Conservation (phyloP, 1,140 invertebrate genomes). For the Platyura marginata region DNA sequence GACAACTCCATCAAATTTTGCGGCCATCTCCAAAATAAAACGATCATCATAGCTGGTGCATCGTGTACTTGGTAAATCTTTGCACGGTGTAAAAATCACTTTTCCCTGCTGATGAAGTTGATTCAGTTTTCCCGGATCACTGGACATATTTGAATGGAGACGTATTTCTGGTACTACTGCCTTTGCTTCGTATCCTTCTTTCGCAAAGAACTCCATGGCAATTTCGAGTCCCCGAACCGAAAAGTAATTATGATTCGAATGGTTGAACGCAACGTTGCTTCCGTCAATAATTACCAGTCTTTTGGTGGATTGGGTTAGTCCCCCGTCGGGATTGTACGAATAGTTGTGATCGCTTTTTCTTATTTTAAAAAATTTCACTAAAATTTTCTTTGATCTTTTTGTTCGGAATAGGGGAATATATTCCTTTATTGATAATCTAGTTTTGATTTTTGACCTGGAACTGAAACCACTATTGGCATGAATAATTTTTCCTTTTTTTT, state of each 20-base stretch:
- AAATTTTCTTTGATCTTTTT: too few species aligned
- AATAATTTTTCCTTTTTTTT: too few species aligned
- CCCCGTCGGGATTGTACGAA: too few species aligned
- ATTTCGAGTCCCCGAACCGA: slow-evolving; percentile 67
- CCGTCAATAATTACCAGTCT: slow-evolving; percentile 79
- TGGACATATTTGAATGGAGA: slow-evolving; percentile 24
- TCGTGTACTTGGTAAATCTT: slow-evolving; percentile 46
- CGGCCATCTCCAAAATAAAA: slow-evolving; percentile 75
- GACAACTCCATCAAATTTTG: slow-evolving; percentile 65
- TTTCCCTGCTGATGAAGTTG: slow-evolving; percentile 48
- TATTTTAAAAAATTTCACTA: too few species aligned
- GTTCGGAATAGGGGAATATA: too few species aligned
- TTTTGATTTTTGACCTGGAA: too few species aligned
- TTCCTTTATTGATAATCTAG: too few species aligned
- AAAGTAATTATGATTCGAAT: slow-evolving; percentile 51
- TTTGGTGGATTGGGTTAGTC: too few species aligned
- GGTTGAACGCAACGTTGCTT: slow-evolving; percentile 65
- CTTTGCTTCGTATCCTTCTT: slow-evolving; percentile 59
- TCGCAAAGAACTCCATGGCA: slow-evolving; percentile 62
- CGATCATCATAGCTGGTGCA: slow-evolving; percentile 80
- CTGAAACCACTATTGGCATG: too few species aligned
- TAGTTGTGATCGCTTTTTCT: too few species aligned
- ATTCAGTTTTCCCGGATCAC: slow-evolving; percentile 46
- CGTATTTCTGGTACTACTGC: slow-evolving; percentile 70
- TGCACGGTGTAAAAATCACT: slow-evolving; percentile 74